Evolutionary conservation across 2,113 vertebrate species (phyloP), one percentile per base, ranked within the genome.

Genomic region (Candoia aspera): DNA sequence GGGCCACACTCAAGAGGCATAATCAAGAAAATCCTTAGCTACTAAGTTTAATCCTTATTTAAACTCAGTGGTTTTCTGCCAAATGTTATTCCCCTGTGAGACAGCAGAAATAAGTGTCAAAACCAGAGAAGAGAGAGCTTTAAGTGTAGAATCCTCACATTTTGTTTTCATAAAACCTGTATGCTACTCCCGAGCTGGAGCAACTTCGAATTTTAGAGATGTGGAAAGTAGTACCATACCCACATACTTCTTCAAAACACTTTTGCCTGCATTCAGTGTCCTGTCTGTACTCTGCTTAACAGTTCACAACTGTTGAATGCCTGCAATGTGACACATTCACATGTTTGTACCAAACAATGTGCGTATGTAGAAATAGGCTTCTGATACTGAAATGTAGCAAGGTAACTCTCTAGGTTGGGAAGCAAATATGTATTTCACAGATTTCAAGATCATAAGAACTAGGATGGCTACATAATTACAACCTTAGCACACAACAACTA

Each of bases 31-130:
- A 90, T 90, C 95, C 92, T 93, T 8, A 2, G 96, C 95, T 90
- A 92, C 15, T 8, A 62, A 95, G 49, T 49, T 49, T 49, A 49
- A 49, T 49, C 49, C 49, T 49, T 49, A 49, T 49, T 96, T 93
- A 90, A 96, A 93, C 62, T 90, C 83, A 79, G 91, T 89, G 96
- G 95, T 92, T 0, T 84, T 93, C 90, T 95, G 95, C 96, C 96
- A 97, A 90, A 92, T 92, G 91, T 95, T 94, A 83, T 95, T 92
- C 92, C 87, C 13, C 93, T 93, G 92, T 19, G 62, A 91, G 93
- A 95, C 93, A 94, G 94, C 94, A 96, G 93, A 94, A 93, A 55
- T 86, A 90, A 96, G 90, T 93, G 95, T 96, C 95, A 95, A 94
- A 95, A 19, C 15, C 15, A 58, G 57, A 58, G 17, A 6, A 58